Percentiles rank a stretch among this genome's conserved stretches.
Evolutionary conservation across 1,140 invertebrate species (phyloP).

Genomic region (Camponotus floridanus): DNA sequence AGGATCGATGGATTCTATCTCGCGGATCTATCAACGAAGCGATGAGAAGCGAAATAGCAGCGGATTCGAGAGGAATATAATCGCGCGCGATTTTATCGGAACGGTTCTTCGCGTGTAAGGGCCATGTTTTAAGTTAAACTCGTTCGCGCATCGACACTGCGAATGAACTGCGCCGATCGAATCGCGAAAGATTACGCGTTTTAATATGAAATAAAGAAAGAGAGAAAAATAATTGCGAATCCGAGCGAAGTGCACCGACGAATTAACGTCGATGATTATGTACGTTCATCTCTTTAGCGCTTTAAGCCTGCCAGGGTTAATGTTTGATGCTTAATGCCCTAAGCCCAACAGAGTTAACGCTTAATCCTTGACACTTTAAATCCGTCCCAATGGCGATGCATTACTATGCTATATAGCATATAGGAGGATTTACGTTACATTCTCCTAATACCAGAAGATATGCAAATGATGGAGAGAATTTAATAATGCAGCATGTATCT

Average conservation of each 20-base stretch:
- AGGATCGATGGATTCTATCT: slow-evolving; percentile 52
- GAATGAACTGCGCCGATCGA: slow-evolving; percentile 53
- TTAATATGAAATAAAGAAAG: slow-evolving; percentile 20
- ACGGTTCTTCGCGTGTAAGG: neutral
- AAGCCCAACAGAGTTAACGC: neutral
- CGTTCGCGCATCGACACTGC: slow-evolving; percentile 41
- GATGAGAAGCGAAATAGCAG: slow-evolving; percentile 24
- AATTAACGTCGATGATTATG: neutral
- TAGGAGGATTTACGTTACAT: neutral
- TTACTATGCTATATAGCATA: neutral
- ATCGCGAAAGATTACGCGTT: slow-evolving; percentile 50
- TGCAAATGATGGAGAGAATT: neutral
- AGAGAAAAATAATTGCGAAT: slow-evolving; percentile 43
- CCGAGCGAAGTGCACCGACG: neutral
- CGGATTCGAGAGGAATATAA: slow-evolving; percentile 30
- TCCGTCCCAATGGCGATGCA: neutral
- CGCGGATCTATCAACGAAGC: slow-evolving; percentile 51
- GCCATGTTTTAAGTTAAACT: slow-evolving; percentile 68
- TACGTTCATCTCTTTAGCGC: neutral
- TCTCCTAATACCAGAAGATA: neutral
- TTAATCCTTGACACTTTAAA: slow-evolving; percentile 7
- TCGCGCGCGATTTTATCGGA: slow-evolving; percentile 48
- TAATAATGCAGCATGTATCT: slow-evolving; percentile 13
- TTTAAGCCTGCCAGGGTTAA: slow-evolving; percentile 1
- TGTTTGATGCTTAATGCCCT: neutral